A percentile compares a stretch with the other conserved stretches of the same genome.
These are phyloP conservation scores for Sebastes paucispinis DNA, from an alignment of 2,797 vertebrate species.

Conservation along the genomic window DNA sequence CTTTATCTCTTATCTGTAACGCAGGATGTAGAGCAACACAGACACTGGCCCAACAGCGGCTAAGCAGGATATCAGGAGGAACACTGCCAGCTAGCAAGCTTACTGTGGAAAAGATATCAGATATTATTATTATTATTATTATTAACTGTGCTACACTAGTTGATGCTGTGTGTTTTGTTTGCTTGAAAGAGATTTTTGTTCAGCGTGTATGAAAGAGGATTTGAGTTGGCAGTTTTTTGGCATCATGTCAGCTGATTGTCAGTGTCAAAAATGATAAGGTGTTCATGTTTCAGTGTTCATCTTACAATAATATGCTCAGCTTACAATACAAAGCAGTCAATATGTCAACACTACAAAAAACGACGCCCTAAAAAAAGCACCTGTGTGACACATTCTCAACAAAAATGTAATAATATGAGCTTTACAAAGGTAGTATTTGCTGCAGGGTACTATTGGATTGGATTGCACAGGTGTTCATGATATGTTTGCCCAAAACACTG, in stretches of 20 bases:
- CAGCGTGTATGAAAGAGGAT: not conserved
- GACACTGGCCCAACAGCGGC: conserved; percentile 26
- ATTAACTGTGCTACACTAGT: conserved; percentile 17
- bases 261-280: not conserved
- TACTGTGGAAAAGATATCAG: conserved; percentile 8
- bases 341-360: conserved; percentile 24
- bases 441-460: not conserved
- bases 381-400: not conserved
- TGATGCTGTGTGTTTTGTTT: conserved; percentile 1
- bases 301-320: not conserved
- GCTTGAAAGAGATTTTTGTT: not conserved
- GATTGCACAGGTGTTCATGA: conserved; percentile 22
- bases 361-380: not conserved
- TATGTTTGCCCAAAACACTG: conserved; percentile 2
- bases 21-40: conserved; percentile 58
- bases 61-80: conserved; percentile 53
- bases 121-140: conserved; percentile 2
- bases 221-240: not conserved
- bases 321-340: conserved; percentile 9
- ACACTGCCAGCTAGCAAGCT: not conserved
- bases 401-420: conserved; percentile 5
- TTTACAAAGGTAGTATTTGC: not conserved
- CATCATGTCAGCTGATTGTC: not conserved
- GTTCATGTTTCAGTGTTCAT: conserved; percentile 1
- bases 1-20: conserved; percentile 69